Evolutionary conservation across 2,888 invertebrate species (phyloP), one percentile per base, ranked within the genome.

Genomic region (Chironomus riparius): DNA sequence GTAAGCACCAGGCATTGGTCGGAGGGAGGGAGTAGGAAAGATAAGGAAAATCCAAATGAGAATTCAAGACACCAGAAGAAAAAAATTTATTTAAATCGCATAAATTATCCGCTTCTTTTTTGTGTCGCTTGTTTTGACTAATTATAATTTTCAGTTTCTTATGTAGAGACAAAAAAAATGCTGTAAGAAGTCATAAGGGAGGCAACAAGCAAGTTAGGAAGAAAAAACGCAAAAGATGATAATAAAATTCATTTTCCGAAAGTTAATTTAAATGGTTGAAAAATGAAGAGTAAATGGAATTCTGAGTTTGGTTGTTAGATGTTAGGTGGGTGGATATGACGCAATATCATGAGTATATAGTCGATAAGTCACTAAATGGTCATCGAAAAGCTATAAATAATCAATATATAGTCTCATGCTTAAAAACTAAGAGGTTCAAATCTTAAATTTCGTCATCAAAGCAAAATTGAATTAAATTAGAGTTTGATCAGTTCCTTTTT

Each of bases 111-210:
- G 65, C 65, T 24, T 18, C 65, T 65, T 47, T n/a, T 28, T 68
- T 47, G 47, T 70, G 70, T 70, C 70, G 70, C 70, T 70, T 70
- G 70, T 70, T 70, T 70, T 70, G 70, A 70, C 70, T 70, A 70
- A 70, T 70, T 70, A 70, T 70, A 70, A 70, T 48, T 70, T 24
- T 70, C 22, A 13, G 22, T 13, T 70, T 21, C 70, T 47, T 68
- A 10, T 24, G 21, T 22, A 3, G 70, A 70, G 21, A 18, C 6
- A 38, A 22, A 12, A 65, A 24, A 65, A 65, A 65, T 22, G 24
- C 50, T 15, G 15, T 18, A 18, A 22, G 65, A 22, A 65, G 18
- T 65, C 38, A 22, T 21, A 22, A 65, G 22, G 65, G 22, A 18
- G 65, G 65, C 12, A 38, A 38, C 38, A 38, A 38, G 38, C 38